A percentile compares a stretch with the other conserved stretches of the same genome.
These are phyloP conservation scores for Sinelater perroti DNA, from an alignment of 2,888 invertebrate genomes.

Conservation along the genomic window DNA sequence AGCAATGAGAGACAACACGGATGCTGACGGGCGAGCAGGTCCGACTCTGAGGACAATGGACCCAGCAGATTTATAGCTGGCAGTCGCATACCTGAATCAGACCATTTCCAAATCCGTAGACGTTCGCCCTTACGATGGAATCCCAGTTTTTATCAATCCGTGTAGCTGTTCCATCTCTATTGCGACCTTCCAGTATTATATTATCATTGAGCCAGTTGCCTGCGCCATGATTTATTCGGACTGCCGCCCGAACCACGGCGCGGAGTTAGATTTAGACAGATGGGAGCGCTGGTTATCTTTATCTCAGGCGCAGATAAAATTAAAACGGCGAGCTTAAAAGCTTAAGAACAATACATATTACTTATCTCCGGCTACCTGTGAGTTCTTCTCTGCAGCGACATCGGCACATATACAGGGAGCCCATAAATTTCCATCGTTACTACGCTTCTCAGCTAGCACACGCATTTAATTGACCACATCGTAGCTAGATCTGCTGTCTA, in stretches of 20 bases:
- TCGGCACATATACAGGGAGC: neutral
- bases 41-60: slow-evolving; percentile 44
- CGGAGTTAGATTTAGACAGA: slow-evolving; percentile 18
- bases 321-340: slow-evolving; percentile 42
- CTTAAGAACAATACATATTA: slow-evolving; percentile 51
- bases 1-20: slow-evolving; percentile 29
- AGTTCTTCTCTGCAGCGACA: slow-evolving; percentile 8
- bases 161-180: slow-evolving; percentile 29
- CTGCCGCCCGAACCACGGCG: neutral
- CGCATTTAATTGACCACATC: too few relatives aligned
- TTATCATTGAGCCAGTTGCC: slow-evolving; percentile 22
- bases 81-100: slow-evolving; percentile 49
- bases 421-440: neutral
- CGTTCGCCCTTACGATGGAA: slow-evolving; percentile 38
- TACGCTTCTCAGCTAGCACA: too few relatives aligned
- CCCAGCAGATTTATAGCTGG: slow-evolving; percentile 46
- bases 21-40: slow-evolving; percentile 38
- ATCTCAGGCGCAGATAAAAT: slow-evolving; percentile 35
- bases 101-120: slow-evolving; percentile 48
- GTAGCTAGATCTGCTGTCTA: too few relatives aligned
- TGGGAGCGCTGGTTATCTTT: slow-evolving; percentile 23
- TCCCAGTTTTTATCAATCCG: slow-evolving; percentile 35
- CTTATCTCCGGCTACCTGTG: slow-evolving; percentile 46
- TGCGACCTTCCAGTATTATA: slow-evolving; percentile 26
- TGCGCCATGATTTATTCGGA: slow-evolving; percentile 4